These are phyloP conservation scores for Conus ventricosus DNA, from an alignment of 1,140 invertebrate species.

Conservation along the genomic window DNA sequence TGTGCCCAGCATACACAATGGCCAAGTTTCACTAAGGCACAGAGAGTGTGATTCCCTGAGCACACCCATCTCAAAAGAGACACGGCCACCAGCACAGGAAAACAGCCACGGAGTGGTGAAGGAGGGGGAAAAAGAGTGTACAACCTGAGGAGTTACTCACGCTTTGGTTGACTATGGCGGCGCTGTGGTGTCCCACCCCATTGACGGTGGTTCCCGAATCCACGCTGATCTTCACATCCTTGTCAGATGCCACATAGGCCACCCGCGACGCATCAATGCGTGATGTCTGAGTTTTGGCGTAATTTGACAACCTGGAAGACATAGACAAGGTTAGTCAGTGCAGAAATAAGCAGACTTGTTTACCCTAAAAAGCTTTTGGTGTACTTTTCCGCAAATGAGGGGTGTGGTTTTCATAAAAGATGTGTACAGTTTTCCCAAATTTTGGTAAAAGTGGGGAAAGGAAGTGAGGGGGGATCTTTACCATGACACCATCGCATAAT, in stretches of 20 bases:
- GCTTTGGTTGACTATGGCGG: slow-evolving; percentile 69
- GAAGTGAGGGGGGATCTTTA: too few species aligned
- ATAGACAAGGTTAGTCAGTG: background rate
- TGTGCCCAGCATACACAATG: too few species aligned
- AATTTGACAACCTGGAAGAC: slow-evolving; percentile 69
- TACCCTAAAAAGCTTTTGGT: too few species aligned
- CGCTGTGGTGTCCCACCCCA: slow-evolving; percentile 88
- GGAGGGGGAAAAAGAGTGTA: background rate
- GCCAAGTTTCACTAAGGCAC: too few species aligned
- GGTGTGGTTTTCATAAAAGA: too few species aligned
- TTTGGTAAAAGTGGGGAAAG: too few species aligned
- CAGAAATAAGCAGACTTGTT: too few species aligned
- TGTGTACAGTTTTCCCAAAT: too few species aligned
- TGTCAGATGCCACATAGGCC: slow-evolving; percentile 76
- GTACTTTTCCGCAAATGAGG: too few species aligned
- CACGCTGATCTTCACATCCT: slow-evolving; percentile 96
- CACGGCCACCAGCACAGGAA: background rate
- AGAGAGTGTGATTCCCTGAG: too few species aligned
- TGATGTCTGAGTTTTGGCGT: slow-evolving; percentile 74
- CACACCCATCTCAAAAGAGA: too few species aligned
- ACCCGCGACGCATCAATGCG: slow-evolving; percentile 68
- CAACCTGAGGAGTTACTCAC: slow-evolving; percentile 56
- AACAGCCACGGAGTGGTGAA: background rate
- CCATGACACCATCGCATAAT: too few species aligned
- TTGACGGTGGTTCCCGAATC: slow-evolving; percentile 86